Percentiles rank a stretch among this genome's conserved stretches.
Evolutionary conservation across 2,888 invertebrate species (phyloP).

Genomic region (Lampropteryx suffumata): DNA sequence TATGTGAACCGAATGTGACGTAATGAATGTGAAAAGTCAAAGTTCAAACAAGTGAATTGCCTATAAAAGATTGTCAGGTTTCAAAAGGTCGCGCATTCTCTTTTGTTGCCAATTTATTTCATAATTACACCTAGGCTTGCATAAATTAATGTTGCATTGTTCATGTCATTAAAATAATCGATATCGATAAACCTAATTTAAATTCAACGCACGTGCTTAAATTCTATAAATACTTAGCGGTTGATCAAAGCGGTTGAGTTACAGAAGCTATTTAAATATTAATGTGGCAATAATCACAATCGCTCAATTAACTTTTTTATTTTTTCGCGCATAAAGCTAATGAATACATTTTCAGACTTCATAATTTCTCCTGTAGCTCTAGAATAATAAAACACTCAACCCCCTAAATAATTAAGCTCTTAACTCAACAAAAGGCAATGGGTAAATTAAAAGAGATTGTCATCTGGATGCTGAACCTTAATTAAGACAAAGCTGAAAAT

Average conservation of each 20-base stretch:
- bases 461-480: constrained; percentile 31
- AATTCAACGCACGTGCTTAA: no score
- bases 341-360: constrained; percentile 20
- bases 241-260: no score
- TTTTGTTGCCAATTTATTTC: constrained; percentile 25
- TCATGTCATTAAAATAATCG: neutral
- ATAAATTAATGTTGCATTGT: neutral
- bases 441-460: constrained; percentile 35
- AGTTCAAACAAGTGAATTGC: constrained; percentile 26
- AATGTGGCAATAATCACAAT: neutral
- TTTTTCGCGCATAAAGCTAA: constrained; percentile 5
- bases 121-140: constrained; percentile 11
- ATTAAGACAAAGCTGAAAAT: constrained; percentile 33
- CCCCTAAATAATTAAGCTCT: constrained; percentile 32
- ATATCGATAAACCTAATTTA: neutral
- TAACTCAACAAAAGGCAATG: constrained; percentile 37
- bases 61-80: constrained; percentile 26
- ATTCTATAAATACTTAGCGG: no score
- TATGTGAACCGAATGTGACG: neutral
- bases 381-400: constrained; percentile 29
- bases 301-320: constrained; percentile 2
- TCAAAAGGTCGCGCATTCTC: constrained; percentile 30
- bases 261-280: neutral
- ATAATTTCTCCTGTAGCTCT: constrained; percentile 20
- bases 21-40: no score